These are phyloP conservation scores for Paraplagusia blochii DNA, from an alignment of 2,113 vertebrate genomes.

Conservation along the genomic window DNA sequence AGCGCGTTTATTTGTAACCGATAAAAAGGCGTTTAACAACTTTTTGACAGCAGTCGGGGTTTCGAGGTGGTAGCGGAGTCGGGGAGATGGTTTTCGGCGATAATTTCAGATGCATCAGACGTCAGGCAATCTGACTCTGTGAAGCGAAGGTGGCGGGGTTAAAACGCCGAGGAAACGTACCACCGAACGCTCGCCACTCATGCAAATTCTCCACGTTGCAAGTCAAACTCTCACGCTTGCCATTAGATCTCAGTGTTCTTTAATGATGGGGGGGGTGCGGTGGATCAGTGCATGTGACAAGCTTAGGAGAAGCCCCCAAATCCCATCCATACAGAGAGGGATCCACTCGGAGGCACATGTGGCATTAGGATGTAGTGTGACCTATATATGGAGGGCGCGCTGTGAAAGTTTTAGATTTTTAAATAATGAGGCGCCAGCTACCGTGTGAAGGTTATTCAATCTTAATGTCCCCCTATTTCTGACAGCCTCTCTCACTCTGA, in stretches of 20 bases:
- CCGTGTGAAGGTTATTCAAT: conserved; percentile 80
- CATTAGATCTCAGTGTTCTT: conserved; percentile 55
- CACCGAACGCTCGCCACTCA: background rate
- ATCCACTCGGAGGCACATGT: conserved; percentile 65
- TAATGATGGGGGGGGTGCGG: conserved; percentile 61
- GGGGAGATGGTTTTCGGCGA: conserved; percentile 31
- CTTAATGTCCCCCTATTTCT: conserved; percentile 80
- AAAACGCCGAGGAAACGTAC: conserved; percentile 30
- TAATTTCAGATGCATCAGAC: conserved; percentile 41
- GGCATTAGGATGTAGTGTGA: conserved; percentile 67
- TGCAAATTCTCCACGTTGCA: conserved; percentile 51
- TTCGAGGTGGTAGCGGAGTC: conserved; percentile 8
- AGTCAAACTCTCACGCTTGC: conserved; percentile 40
- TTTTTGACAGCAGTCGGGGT: conserved; percentile 2
- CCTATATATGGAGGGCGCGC: conserved; percentile 67
- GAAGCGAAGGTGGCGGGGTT: conserved; percentile 36
- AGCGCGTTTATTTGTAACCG: conserved; percentile 33
- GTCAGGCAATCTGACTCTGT: conserved; percentile 46
- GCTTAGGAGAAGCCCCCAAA: conserved; percentile 58
- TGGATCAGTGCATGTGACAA: conserved; percentile 61
- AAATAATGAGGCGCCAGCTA: conserved; percentile 77
- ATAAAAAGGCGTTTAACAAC: conserved; percentile 27
- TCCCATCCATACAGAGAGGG: conserved; percentile 63
- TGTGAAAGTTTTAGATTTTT: conserved; percentile 74
- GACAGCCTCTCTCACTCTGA: conserved; percentile 74